Percentiles rank a stretch among this genome's conserved stretches.
phyloP scores from a whole-genome alignment of 2,888 invertebrate species.

The Meandrusa payeni region DNA sequence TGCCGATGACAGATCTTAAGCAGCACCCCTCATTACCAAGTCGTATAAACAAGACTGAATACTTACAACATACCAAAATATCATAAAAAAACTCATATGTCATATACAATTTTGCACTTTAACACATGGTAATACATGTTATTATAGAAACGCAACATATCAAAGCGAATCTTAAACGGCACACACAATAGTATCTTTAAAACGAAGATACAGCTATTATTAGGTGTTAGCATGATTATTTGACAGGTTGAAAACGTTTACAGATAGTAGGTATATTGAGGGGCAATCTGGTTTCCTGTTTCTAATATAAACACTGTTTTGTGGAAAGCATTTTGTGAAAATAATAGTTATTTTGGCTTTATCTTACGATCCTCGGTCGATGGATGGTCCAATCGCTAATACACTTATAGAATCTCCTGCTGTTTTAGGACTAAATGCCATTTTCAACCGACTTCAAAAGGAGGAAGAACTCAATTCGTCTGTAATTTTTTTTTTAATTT shows the following conservation, averaged over 20 bases:
- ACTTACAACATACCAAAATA: conserved; percentile 54
- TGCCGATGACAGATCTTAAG: conserved; percentile 61
- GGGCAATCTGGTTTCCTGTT: conserved; percentile 77
- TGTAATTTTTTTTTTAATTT: too few relatives aligned
- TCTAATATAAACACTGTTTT: conserved; percentile 72
- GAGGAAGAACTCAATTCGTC: too few relatives aligned
- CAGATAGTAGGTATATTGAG: conserved; percentile 68
- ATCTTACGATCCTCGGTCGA: conserved; percentile 51
- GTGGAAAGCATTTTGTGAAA: conserved; percentile 50
- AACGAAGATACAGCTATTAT: conserved; percentile 72
- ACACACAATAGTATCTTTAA: conserved; percentile 68
- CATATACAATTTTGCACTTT: conserved; percentile 42
- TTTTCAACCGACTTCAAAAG: too few relatives aligned
- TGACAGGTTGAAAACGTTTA: conserved; percentile 81
- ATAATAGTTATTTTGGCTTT: conserved; percentile 54
- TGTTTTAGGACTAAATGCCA: too few relatives aligned
- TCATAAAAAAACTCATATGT: conserved; percentile 46
- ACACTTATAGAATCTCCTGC: too few relatives aligned
- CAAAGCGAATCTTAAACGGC: conserved; percentile 46
- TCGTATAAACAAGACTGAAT: conserved; percentile 57
- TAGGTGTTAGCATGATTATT: conserved; percentile 77
- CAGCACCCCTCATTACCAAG: conserved; percentile 69
- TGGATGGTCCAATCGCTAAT: conserved; percentile 31
- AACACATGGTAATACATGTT: conserved; percentile 23
- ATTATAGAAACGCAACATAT: conserved; percentile 24